Base-by-base conservation (phyloP, 2,113 vertebrate species). In the Callionymus lyra region DNA sequence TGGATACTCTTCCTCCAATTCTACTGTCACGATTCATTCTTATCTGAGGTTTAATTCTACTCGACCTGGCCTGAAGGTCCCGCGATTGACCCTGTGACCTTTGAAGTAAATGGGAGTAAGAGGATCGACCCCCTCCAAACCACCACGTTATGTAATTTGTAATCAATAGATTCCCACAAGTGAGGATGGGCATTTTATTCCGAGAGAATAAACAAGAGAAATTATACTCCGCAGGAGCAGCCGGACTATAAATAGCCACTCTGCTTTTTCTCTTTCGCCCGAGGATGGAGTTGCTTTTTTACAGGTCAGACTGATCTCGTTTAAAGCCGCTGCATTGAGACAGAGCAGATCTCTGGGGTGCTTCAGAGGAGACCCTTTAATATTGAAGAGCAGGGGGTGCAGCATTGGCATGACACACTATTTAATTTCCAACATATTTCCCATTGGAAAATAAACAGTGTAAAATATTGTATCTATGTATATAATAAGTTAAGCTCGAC, bases 201-300 rank as follows among this genome's bases (percentile, higher is more conserved):
- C 44, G 41, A 37, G 42, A 79, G 76, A 81, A 78, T 80, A 77
- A 82, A 81, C 75, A 80, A 82, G 56, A 54, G 68, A 70, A 81
- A 81, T 82, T 72, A 72, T 69, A 70, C 79, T 77, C 48, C 58
- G 60, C 48, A 34, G 65, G 74, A 74, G 61, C 54, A 64, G 53
- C 11, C 31, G 10, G 14, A 38, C 78, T 82, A 85, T 75, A 78
- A 83, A 85, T 86, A 84, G 80, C 65, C 61, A 63, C 44, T 11
- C 17, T 42, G 53, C 16, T 43, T 64, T 60, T 27, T 27, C 21
- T 27, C 21, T 27, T 62, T 62, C 53, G 68, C 81, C 69, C 11
- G 17, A 38, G 77, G 75, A 78, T 78, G 65, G 44, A 49, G 72
- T 80, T 76, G 63, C 43, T 56, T 80, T 83, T 75, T 73, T 70